Conservation (phyloP, 2,888 invertebrate genomes). For the Torymus texanus region DNA sequence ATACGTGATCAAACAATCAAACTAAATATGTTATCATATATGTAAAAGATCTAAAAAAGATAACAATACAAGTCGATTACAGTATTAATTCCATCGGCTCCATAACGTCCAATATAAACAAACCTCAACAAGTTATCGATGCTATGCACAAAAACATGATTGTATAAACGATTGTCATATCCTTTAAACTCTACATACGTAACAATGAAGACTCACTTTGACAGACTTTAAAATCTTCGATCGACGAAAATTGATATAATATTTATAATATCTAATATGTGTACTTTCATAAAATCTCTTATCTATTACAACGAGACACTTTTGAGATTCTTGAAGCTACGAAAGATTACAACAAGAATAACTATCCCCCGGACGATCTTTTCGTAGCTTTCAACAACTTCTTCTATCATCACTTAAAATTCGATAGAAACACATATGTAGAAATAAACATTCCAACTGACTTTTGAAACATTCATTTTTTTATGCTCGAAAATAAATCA, state of each 20-base stretch:
- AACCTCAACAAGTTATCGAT: slow-evolving; percentile 53
- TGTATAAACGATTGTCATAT: slow-evolving; percentile 50
- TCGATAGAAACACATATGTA: slow-evolving; percentile 26
- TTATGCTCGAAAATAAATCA: slow-evolving; percentile 9
- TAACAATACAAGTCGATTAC: slow-evolving; percentile 42
- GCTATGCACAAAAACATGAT: slow-evolving; percentile 53
- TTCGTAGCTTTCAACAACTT: slow-evolving; percentile 30
- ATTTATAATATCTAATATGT: slow-evolving; percentile 38
- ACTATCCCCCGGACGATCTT: slow-evolving; percentile 3
- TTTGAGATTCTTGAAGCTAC: slow-evolving; percentile 50
- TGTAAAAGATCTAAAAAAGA: slow-evolving; percentile 39
- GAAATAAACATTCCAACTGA: slow-evolving; percentile 28
- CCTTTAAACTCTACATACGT: slow-evolving; percentile 41
- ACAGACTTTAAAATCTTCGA: slow-evolving; percentile 54
- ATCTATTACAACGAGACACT: slow-evolving; percentile 48
- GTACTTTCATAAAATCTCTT: slow-evolving; percentile 53
- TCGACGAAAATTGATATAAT: slow-evolving; percentile 52
- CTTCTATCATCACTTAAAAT: slow-evolving; percentile 19
- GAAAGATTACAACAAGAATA: slow-evolving; percentile 24
- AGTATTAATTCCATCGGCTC: slow-evolving; percentile 24
- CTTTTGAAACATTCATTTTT: slow-evolving; percentile 1
- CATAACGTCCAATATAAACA: slow-evolving; percentile 40
- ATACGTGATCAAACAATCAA: slow-evolving; percentile 23
- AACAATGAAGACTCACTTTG: slow-evolving; percentile 49
- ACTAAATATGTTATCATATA: slow-evolving; percentile 18